Evolutionary conservation across 1,140 invertebrate genomes (phyloP), one percentile per base, ranked within the genome.

Genomic region (Macrosteles quadrilineatus): DNA sequence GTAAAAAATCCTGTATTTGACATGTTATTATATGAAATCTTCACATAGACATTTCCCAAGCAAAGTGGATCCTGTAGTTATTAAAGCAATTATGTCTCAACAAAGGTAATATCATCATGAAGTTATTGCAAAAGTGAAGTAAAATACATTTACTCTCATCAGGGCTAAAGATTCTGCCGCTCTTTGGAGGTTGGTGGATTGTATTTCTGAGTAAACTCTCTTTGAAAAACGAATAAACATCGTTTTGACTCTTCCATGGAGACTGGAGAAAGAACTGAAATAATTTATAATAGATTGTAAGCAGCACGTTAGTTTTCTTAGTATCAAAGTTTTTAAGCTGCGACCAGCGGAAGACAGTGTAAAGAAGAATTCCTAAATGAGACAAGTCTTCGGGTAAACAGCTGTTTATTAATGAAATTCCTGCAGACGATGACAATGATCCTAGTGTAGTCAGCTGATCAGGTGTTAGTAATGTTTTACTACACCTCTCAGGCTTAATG

Each of bases 221-320:
- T n/a, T 50, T 50, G 47, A 50, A 50, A n/a, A 50, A 50, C 47
- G 47, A 50, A 21, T 50, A 50, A 3, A 50, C n/a, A 17, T 50
- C 47, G 4, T 19, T 4, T 11, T 50, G 47, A 21, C 14, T 11
- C 4, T n/a, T 4, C 47, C 47, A 50, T 3, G 47, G 47, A 19
- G 47, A 50, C 3, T 19, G 6, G 4, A 50, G 4, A 50, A 21
- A 17, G n/a, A 9, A 50, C 6, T 21, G 3, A 21, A 19, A 50
- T 19, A n/a, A 19, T 17, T 19, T 17, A 11, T 6, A 21, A n/a
- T 19, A 21, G n/a, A 50, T 50, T 19, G 47, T 50, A 21, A 50
- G 14, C 2, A 50, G 47, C 14, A 50, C 47, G 21, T 17, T 19
- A 4, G 47, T 50, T 21, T 50, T 17, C 4, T 50, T 21, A n/a